A percentile compares a stretch with the other conserved stretches of the same genome.
Conservation (phyloP, 2,797 vertebrate species). For the Enoplosus armatus region DNA sequence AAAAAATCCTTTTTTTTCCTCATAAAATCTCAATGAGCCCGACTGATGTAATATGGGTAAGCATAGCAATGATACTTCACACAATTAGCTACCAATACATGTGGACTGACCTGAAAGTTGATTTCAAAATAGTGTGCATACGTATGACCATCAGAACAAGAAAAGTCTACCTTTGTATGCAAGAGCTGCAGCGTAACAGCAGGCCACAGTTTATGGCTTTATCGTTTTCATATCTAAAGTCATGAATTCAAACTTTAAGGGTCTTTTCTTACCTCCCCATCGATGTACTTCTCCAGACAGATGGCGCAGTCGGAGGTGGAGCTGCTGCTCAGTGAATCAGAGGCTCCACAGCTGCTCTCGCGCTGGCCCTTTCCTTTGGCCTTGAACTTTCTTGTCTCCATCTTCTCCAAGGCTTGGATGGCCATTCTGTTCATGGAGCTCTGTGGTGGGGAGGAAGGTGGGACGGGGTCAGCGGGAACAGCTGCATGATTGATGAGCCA, state of each 20-base stretch:
- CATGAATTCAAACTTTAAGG: not conserved
- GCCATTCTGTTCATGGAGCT: slow-evolving; percentile 99
- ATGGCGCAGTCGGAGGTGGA: slow-evolving; percentile 98
- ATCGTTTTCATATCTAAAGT: too few species aligned
- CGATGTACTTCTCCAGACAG: slow-evolving; percentile 98
- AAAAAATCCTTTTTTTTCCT: too few species aligned
- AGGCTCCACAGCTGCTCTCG: slow-evolving; percentile 91
- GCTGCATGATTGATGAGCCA: not conserved
- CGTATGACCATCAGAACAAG: too few species aligned
- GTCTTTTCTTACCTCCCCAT: slow-evolving; percentile 91
- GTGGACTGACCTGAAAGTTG: too few species aligned
- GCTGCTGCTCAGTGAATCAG: slow-evolving; percentile 95
- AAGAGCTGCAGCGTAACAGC: not conserved
- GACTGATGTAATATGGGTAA: not conserved
- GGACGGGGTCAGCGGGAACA: not conserved
- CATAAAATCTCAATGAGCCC: not conserved
- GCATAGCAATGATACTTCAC: not conserved
- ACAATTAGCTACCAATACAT: not conserved
- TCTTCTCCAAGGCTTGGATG: slow-evolving; percentile 97
- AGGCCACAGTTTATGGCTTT: not conserved
- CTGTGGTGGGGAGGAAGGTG: slow-evolving; percentile 70
- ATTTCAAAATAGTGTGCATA: not conserved
- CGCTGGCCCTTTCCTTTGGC: slow-evolving; percentile 93
- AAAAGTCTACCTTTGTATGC: not conserved
- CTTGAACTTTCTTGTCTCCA: slow-evolving; percentile 98